Evolutionary conservation across 2,797 vertebrate species (phyloP).

Genomic region (Synaphobranchus kaupii): DNA sequence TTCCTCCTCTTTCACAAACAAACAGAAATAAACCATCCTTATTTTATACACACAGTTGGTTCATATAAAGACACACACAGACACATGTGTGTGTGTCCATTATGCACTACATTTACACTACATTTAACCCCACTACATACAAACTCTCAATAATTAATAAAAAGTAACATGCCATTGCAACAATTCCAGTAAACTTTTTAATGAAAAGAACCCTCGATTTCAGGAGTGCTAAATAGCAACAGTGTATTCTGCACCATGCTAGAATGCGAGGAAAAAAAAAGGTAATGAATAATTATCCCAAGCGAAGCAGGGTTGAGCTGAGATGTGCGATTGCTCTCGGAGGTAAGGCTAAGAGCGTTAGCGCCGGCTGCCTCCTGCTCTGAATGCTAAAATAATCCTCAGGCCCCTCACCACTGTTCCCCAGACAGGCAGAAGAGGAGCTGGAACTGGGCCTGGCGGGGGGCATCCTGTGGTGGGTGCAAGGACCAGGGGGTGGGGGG

Average conservation of each 20-base stretch:
- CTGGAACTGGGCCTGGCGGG: not conserved
- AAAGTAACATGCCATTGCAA: not conserved
- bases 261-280: not conserved
- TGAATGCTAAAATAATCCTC: not conserved
- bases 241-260: not conserved
- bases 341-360: not conserved
- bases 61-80: slow-evolving; percentile 22
- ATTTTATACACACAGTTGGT: slow-evolving; percentile 16
- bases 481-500: too few species aligned
- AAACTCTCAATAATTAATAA: too few species aligned
- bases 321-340: not conserved
- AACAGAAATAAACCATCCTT: not conserved
- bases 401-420: not conserved
- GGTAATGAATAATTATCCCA: not conserved
- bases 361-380: not conserved
- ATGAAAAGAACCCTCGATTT: slow-evolving; percentile 31
- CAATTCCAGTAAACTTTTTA: slow-evolving; percentile 2
- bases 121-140: not conserved
- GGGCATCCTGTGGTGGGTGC: too few species aligned
- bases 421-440: not conserved
- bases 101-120: not conserved
- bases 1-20: not conserved
- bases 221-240: not conserved
- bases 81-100: not conserved
- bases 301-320: not conserved